Conservation (phyloP, 2,113 vertebrate genomes). For the Ivindomyrus marchei region DNA sequence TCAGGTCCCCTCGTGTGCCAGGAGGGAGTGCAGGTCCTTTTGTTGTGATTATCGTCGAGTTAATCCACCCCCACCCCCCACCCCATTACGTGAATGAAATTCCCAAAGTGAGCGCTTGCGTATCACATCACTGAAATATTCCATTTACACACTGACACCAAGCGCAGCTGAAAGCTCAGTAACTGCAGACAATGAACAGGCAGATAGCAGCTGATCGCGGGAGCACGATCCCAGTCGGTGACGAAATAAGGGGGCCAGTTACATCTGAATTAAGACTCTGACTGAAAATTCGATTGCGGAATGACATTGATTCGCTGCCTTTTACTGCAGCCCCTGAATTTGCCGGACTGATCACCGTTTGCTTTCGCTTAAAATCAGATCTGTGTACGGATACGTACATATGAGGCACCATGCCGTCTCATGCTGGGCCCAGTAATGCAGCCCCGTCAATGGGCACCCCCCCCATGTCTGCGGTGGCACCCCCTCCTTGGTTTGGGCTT, state of each 20-base stretch:
- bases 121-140: background rate
- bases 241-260: slow-evolving; percentile 49
- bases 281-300: slow-evolving; percentile 33
- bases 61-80: background rate
- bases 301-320: slow-evolving; percentile 22
- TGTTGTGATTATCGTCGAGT: background rate
- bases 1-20: background rate
- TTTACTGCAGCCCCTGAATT: background rate
- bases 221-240: slow-evolving; percentile 14
- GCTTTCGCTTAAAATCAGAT: background rate
- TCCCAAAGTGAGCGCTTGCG: background rate
- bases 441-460: background rate
- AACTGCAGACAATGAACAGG: background rate
- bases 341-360: background rate
- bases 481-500: background rate
- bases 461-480: background rate
- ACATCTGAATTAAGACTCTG: slow-evolving; percentile 41
- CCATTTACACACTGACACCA: background rate
- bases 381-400: background rate
- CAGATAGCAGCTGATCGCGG: background rate
- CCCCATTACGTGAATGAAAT: background rate
- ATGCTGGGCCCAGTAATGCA: background rate
- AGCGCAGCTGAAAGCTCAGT: background rate
- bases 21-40: background rate
- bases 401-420: background rate